These are phyloP conservation scores for Varroa destructor DNA, from an alignment of 1,140 invertebrate genomes.

Conservation along the genomic window DNA sequence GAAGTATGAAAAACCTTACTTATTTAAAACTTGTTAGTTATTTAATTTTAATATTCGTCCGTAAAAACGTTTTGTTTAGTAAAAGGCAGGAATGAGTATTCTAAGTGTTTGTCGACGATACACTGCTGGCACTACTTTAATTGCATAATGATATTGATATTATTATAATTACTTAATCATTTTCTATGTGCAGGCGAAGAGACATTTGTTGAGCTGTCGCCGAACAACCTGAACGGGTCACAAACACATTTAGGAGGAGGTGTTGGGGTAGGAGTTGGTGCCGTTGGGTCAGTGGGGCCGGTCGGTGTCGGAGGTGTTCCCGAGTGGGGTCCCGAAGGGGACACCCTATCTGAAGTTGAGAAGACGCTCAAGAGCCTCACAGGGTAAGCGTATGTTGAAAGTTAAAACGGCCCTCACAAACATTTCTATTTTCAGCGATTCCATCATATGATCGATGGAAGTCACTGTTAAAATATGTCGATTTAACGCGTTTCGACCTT, in stretches of 20 bases:
- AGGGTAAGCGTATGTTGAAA: constrained; percentile 41
- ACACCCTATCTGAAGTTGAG: constrained; percentile 53
- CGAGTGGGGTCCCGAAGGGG: constrained; percentile 36
- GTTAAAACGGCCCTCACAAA: too few relatives aligned
- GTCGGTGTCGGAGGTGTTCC: constrained; percentile 29
- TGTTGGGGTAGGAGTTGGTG: constrained; percentile 61
- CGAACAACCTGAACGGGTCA: constrained; percentile 56
- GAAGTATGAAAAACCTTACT: too few relatives aligned
- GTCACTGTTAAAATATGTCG: too few relatives aligned
- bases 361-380: constrained; percentile 67
- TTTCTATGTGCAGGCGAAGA: constrained; percentile 50
- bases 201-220: constrained; percentile 60
- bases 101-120: too few relatives aligned
- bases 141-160: neutral
- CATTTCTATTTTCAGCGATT: too few relatives aligned
- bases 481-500: too few relatives aligned
- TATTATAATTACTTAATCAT: neutral
- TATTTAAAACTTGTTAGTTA: too few relatives aligned
- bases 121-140: too few relatives aligned
- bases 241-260: constrained; percentile 23
- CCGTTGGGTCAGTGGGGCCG: constrained; percentile 27
- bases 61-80: too few relatives aligned
- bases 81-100: too few relatives aligned
- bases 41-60: too few relatives aligned
- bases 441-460: too few relatives aligned